These are phyloP conservation scores for Pardalotus punctatus DNA, from an alignment of 2,113 vertebrate species.

Conservation along the genomic window DNA sequence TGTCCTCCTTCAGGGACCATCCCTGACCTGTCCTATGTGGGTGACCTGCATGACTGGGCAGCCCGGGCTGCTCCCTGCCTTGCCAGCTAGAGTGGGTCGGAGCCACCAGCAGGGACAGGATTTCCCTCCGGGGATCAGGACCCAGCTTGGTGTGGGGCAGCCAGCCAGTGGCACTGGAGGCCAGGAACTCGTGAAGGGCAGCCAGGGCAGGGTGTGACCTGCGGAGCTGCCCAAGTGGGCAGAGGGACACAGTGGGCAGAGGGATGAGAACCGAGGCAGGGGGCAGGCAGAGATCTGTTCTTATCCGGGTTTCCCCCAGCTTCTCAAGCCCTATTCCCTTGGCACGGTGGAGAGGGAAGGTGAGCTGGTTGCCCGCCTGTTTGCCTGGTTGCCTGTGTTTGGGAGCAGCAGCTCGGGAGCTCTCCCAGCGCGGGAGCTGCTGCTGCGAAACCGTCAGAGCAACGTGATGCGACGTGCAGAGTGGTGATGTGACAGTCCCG, in stretches of 20 bases:
- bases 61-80: not conserved
- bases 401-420: not conserved
- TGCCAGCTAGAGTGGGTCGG: rapidly evolving
- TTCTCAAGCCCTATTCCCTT: not conserved
- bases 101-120: not conserved
- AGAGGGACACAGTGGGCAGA: not conserved
- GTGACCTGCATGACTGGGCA: not conserved
- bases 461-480: not conserved
- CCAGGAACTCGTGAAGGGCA: not conserved
- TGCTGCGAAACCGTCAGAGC: not conserved
- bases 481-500: slow-evolving; percentile 32
- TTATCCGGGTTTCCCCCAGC: not conserved
- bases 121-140: not conserved
- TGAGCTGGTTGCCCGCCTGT: not conserved
- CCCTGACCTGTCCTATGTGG: not conserved
- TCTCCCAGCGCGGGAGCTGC: not conserved
- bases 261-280: rapidly evolving
- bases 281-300: not conserved
- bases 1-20: not conserved
- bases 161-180: not conserved
- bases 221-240: not conserved
- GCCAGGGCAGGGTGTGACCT: not conserved
- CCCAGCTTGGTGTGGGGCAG: not conserved
- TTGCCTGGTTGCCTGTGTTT: slow-evolving; percentile 3
- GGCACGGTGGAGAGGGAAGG: rapidly evolving